Base-by-base conservation (phyloP, 2,797 vertebrate species). In the Gallirallus australis region DNA sequence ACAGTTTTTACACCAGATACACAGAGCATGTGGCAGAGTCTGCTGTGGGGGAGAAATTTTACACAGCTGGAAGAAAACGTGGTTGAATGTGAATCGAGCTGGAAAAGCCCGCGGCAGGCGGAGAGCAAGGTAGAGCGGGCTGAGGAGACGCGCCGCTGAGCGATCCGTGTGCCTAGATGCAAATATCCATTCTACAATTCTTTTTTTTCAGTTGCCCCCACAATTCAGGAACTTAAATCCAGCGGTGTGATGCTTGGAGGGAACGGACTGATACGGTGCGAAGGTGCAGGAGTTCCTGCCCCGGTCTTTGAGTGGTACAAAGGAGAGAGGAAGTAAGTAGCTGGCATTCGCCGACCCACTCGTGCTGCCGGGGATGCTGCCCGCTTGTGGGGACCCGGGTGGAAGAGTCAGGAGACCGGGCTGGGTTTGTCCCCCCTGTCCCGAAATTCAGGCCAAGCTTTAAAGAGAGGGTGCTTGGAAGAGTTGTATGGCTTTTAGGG, bases 161-260 rank as follows among this genome's bases (percentile, higher is more conserved):
- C 9, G 6, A 6, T 21, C 91, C 82, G 79, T 72, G 3, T 84
- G 12, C 60, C 72, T 63, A 48, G 80, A 90, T 92, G 72, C 56
- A 76, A 91, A 92, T 89, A 54, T 96, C 92, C 89, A 2, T 94
- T 71, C 97, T 75, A 96, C 87, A 42, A 54, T 97, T 94, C 93
- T 96, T 97, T 97, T 95, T 45, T 97, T 98, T 53, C 97, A 99
- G 99, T 99, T 98, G 98, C 99, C 47, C 99, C 99, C 88, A 97
- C 99, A 80, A 99, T 99, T 98, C 99, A 99, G 96, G 99, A 99
- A 98, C 99, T 99, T 97, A 99, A 99, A 98, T 99, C 98, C 90
- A 98, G 98, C 39, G 98, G 98, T 33, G 98, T 99, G 77, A 94
- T 98, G 85, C 98, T 99, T 30, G 99, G 99, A 90, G 98, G 99